Base-by-base conservation (phyloP, 2,797 vertebrate species). In the Sitta carolinensis region DNA sequence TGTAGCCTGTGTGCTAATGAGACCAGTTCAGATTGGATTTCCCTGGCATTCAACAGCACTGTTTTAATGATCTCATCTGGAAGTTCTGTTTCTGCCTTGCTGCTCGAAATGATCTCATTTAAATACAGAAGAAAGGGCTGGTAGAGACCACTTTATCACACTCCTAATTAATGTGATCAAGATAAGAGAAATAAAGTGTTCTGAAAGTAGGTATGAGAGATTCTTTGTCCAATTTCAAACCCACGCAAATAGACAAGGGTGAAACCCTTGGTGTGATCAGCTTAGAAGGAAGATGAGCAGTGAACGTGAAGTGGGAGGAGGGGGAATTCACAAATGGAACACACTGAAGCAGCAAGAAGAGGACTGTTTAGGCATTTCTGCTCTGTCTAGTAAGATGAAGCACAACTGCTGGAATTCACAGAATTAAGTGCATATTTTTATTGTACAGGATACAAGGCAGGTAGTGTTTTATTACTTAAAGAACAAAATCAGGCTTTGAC, bases 21-120 rank as follows among this genome's bases (percentile, higher is more conserved):
- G 43, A 57, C 20, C 45, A 89, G 27, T 54, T 92, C 64, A 92
- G 64, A 84, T 57, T 72, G 34, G 59, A 83, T 85, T 87, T 96
- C 32, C 61, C 69, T 72, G 68, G 16, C 27, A 48, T 79, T 93
- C 61, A 68, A 16, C 68, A 69, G 40, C 59, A 45, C 1, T 0
- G 61, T 82, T 90, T 89, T 85, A 92, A 89, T 72, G 50, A 74
- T 92, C 61, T 94, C 47, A 42, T 89, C 68, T 92, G 64, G 25
- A 93, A 83, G 50, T 84, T 82, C 70, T 82, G 38, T 38, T 64
- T 38, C 70, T 95, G 64, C 70, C 50, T 87, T 61, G 22, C 50
- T 51, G 47, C n/a, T 87, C 45, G 80, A 59, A 90, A 90, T 74
- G 14, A 89, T 85, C 77, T 79, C 63, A 76, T 90, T 42, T 87